Conservation (phyloP, 2,888 invertebrate genomes). For the Neelides folsomi region DNA sequence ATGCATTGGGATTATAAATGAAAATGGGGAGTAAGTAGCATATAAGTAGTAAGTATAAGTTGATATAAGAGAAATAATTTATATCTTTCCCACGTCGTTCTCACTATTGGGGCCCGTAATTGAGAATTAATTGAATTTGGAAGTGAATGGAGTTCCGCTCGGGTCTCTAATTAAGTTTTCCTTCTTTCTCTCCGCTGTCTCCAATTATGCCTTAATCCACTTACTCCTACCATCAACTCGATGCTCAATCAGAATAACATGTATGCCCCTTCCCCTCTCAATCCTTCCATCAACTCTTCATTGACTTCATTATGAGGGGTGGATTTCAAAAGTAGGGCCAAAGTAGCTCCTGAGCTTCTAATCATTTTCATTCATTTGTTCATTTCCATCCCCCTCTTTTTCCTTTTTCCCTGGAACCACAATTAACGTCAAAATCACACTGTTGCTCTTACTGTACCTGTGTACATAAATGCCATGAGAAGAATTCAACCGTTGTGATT, state of each 20-base stretch:
- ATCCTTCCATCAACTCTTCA: background rate
- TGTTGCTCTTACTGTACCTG: too few species aligned
- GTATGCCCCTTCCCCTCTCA: background rate
- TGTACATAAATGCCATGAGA: too few species aligned
- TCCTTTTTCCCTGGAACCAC: too few species aligned
- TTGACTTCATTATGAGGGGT: too few species aligned
- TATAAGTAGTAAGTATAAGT: background rate
- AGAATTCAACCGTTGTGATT: too few species aligned
- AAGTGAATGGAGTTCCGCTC: constrained; percentile 11
- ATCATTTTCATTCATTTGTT: too few species aligned
- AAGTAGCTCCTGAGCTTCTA: too few species aligned
- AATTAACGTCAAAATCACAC: too few species aligned
- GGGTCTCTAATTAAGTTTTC: background rate
- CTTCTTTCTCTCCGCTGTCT: background rate
- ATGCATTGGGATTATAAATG: background rate
- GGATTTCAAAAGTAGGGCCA: too few species aligned
- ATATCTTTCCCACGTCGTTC: too few species aligned
- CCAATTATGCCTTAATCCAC: background rate
- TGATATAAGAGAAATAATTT: background rate
- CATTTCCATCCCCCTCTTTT: too few species aligned
- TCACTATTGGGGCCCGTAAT: constrained; percentile 4
- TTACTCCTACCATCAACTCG: constrained; percentile 3
- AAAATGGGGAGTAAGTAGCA: background rate
- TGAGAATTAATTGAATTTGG: constrained; percentile 17
- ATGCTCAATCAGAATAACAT: constrained; percentile 7